Evolutionary conservation across 2,113 vertebrate genomes (phyloP), one percentile per base, ranked within the genome.

Genomic region (Dicrurus megarhynchus): DNA sequence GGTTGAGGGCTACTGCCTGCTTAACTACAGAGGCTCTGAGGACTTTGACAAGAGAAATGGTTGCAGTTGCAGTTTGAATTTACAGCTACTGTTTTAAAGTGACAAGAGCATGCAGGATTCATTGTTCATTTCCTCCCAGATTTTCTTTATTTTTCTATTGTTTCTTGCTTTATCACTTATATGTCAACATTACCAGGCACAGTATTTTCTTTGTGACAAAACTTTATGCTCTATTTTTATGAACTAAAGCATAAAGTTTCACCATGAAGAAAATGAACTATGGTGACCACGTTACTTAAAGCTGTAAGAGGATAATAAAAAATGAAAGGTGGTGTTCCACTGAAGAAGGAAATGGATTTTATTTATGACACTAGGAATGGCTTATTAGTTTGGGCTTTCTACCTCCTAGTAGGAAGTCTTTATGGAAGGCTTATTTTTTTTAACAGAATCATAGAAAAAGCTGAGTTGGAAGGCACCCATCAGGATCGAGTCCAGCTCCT

Each of bases 221-320:
- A 80, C 44, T 89, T 92, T 78, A 63, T 86, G 21, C 33, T 89
- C 28, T 69, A 1, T 76, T 94, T 93, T 94, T 89, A 85, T 85
- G 78, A 95, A 77, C 42, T 87, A 52, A 46, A 84, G 21, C 30
- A 44, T 60, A 19, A 56, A 47, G 41, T 52, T 93, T 64, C 30
- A 13, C 41, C 55, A 21, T 35, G 42, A 63, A 70, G 64, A 87
- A 84, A 84, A 77, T 30, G 19, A 81, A 37, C 77, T 84, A 7
- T 42, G 41, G 44, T 46, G 35, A 75, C 56, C 53, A 28, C 0
- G 4, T 85, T 70, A n/a, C 60, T 93, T 91, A 73, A 80, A 92
- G 35, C 47, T 74, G 0, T 71, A 86, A 92, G 68, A 79, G 32
- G 64, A 64, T 24, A 83, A 64, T 70, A 67, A 96, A 93, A 85